A percentile compares a stretch with the other conserved stretches of the same genome.
Conservation (phyloP, 2,113 vertebrate genomes). For the Phylloscopus whistleri region DNA sequence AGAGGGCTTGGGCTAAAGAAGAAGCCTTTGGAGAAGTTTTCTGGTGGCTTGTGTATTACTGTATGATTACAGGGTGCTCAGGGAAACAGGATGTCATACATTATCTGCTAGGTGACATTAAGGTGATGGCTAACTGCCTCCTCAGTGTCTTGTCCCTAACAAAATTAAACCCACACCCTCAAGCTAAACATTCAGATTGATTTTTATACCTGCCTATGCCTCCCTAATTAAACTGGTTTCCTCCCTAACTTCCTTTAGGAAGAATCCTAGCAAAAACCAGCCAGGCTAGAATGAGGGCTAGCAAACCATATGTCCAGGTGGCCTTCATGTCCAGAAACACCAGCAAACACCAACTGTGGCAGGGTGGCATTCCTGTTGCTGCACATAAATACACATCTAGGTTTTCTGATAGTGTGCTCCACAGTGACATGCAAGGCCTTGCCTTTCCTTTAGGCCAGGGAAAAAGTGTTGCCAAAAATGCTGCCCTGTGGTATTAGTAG, state of each 20-base stretch:
- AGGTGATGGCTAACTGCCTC: neutral
- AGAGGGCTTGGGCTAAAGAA: neutral
- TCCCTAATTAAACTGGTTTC: neutral
- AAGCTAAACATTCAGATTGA: neutral
- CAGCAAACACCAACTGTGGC: neutral
- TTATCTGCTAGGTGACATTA: neutral
- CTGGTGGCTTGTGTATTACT: neutral
- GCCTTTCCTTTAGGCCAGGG: neutral
- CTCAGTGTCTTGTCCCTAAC: neutral
- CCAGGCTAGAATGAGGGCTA: neutral
- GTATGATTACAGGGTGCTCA: neutral
- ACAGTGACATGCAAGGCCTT: neutral
- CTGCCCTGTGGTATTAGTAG: neutral
- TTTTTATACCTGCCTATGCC: neutral
- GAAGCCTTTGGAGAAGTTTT: neutral
- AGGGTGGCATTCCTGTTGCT: neutral
- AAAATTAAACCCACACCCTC: neutral
- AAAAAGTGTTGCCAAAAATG: neutral
- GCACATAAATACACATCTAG: rapidly evolving
- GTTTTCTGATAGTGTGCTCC: neutral
- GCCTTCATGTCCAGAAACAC: neutral
- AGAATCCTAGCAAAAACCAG: neutral
- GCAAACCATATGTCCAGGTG: neutral
- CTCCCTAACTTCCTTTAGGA: neutral
- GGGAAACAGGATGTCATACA: neutral